A percentile compares a stretch with the other conserved stretches of the same genome.
Evolutionary conservation across 2,888 invertebrate genomes (phyloP).

Genomic region (Mythimna ferrago): DNA sequence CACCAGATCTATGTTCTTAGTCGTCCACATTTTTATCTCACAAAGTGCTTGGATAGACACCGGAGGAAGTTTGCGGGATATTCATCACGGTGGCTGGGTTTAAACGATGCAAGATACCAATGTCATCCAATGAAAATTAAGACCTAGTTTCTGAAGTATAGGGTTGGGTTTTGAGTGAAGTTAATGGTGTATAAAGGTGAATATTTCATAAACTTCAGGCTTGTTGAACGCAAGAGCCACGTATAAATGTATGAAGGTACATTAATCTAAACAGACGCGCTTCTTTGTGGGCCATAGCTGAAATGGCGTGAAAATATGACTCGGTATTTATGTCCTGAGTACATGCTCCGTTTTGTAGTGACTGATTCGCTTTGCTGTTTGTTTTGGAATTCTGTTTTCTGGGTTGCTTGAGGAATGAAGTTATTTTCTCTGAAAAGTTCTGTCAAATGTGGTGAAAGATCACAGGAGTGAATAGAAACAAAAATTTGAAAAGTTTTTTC

Average conservation of each 20-base stretch:
- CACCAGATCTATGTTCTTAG: constrained; percentile 87
- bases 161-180: constrained; percentile 59
- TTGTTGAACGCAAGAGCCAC: constrained; percentile 80
- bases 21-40: constrained; percentile 89
- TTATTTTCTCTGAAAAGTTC: background rate
- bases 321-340: constrained; percentile 85
- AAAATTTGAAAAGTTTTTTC: too few relatives aligned
- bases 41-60: constrained; percentile 90
- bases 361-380: constrained; percentile 46
- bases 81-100: constrained; percentile 75
- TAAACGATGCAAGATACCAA: constrained; percentile 64
- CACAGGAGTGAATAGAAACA: too few relatives aligned
- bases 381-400: constrained; percentile 28
- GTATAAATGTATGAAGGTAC: constrained; percentile 89
- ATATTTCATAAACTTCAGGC: constrained; percentile 70
- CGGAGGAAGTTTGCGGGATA: constrained; percentile 88
- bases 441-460: too few relatives aligned
- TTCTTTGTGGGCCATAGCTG: constrained; percentile 88
- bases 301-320: constrained; percentile 90
- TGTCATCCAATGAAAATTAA: constrained; percentile 34
- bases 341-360: constrained; percentile 59
- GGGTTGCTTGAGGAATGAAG: background rate
- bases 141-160: constrained; percentile 32
- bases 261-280: constrained; percentile 89
- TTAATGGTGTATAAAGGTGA: constrained; percentile 58